A percentile compares a stretch with the other conserved stretches of the same genome.
Conservation (phyloP, 2,888 invertebrate genomes). For the Coelogynopora nodosa region DNA sequence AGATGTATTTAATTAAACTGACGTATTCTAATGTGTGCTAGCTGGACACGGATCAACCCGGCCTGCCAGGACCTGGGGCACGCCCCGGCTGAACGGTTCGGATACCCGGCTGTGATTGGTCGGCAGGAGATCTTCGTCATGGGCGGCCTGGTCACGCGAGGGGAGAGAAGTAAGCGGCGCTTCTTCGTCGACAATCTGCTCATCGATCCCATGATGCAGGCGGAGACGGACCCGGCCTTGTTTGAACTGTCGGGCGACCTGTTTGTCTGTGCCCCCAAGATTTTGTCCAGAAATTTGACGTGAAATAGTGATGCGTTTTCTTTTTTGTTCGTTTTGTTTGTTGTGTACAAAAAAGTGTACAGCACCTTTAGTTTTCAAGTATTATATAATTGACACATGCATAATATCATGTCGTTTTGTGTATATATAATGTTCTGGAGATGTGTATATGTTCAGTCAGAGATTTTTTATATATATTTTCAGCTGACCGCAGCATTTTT, state of each 20-base stretch:
- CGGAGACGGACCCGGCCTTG: not conserved
- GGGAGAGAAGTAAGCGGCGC: not conserved
- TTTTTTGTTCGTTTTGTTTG: too few relatives aligned
- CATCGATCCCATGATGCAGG: constrained; percentile 10
- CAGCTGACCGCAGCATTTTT: too few relatives aligned
- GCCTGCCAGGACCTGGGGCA: not conserved
- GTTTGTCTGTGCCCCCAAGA: not conserved
- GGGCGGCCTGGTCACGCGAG: not conserved
- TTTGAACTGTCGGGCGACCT: constrained; percentile 8
- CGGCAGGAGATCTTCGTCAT: constrained; percentile 20
- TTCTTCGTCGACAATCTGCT: constrained; percentile 5
- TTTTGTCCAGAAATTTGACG: not conserved
- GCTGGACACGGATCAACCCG: not conserved
- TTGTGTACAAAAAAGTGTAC: too few relatives aligned
- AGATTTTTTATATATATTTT: not conserved
- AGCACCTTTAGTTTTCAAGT: too few relatives aligned
- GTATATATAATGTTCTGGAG: not conserved
- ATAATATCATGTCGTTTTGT: not conserved
- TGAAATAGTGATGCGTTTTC: too few relatives aligned
- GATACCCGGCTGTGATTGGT: constrained; percentile 11
- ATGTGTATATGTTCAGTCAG: not conserved
- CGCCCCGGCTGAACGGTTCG: not conserved
- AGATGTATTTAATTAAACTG: too few relatives aligned
- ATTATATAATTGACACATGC: not conserved
- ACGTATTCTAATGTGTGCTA: not conserved